Conservation (phyloP, 2,888 invertebrate species). For the Drosophila affinis region DNA sequence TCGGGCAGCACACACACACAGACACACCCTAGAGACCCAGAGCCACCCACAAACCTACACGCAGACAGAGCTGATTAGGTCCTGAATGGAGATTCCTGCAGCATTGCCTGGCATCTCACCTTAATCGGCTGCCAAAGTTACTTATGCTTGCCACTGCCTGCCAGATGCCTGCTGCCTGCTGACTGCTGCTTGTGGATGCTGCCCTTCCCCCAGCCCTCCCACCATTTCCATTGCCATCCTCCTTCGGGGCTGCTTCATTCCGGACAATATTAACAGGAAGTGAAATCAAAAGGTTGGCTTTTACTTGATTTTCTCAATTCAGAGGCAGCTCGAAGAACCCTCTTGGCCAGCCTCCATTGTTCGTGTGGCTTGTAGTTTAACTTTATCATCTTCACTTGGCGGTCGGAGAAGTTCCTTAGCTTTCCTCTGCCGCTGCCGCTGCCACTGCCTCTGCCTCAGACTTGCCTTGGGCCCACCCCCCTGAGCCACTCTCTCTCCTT, state of each 20-base stretch:
- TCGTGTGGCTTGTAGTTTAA: slow-evolving; percentile 66
- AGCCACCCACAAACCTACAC: slow-evolving; percentile 15
- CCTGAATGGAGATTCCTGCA: slow-evolving; percentile 73
- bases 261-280: slow-evolving; percentile 77
- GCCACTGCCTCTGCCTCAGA: slow-evolving; percentile 18
- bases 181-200: slow-evolving; percentile 31
- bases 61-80: slow-evolving; percentile 49
- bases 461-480: slow-evolving; percentile 36
- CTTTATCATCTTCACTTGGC: slow-evolving; percentile 74
- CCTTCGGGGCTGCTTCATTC: slow-evolving; percentile 17
- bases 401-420: slow-evolving; percentile 60
- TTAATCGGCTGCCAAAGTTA: slow-evolving; percentile 77
- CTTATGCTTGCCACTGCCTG: slow-evolving; percentile 65
- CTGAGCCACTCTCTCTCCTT: slow-evolving; percentile 7
- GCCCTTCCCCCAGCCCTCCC: not conserved
- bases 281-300: slow-evolving; percentile 78
- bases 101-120: slow-evolving; percentile 75
- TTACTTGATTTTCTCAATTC: slow-evolving; percentile 76
- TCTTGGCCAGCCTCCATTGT: slow-evolving; percentile 54
- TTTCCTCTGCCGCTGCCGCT: slow-evolving; percentile 15
- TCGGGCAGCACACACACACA: slow-evolving; percentile 22
- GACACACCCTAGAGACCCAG: slow-evolving; percentile 1
- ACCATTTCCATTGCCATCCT: slow-evolving; percentile 1
- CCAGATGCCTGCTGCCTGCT: slow-evolving; percentile 13
- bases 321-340: slow-evolving; percentile 28